These are phyloP conservation scores for Platynereis dumerilii DNA, from an alignment of 2,888 invertebrate species.

Conservation along the genomic window DNA sequence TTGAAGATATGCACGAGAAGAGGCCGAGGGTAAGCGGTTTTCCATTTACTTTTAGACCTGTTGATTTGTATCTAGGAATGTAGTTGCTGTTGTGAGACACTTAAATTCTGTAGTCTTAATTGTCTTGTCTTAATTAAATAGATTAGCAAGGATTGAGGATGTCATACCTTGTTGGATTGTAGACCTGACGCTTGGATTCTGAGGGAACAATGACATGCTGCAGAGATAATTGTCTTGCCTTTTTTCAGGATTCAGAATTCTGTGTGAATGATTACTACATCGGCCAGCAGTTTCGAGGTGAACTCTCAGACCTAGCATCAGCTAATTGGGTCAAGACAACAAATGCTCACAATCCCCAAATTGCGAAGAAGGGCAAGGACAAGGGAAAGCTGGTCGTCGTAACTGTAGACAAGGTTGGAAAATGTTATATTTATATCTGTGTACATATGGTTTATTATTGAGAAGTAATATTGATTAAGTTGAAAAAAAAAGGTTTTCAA, in stretches of 20 bases:
- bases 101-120: neutral
- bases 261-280: slow-evolving; percentile 71
- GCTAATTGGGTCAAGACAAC: slow-evolving; percentile 77
- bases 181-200: too few relatives aligned
- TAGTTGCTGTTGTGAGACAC: too few relatives aligned
- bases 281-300: slow-evolving; percentile 78
- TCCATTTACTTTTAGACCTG: too few relatives aligned
- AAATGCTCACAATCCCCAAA: slow-evolving; percentile 42
- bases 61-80: too few relatives aligned
- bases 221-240: too few relatives aligned
- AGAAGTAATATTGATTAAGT: neutral
- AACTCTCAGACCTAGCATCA: slow-evolving; percentile 76
- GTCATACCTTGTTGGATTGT: neutral
- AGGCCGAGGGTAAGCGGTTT: slow-evolving; percentile 67
- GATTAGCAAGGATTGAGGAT: neutral
- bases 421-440: slow-evolving; percentile 13
- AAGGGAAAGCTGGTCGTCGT: slow-evolving; percentile 67
- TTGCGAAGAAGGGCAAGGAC: slow-evolving; percentile 39
- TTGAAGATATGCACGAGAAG: slow-evolving; percentile 77
- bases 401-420: slow-evolving; percentile 79
- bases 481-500: too few relatives aligned
- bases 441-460: neutral
- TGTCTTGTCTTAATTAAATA: neutral
- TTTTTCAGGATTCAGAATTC: slow-evolving; percentile 68
- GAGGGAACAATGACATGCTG: too few relatives aligned